A percentile compares a stretch with the other conserved stretches of the same genome.
Evolutionary conservation across 2,888 invertebrate species (phyloP).

Genomic region (Anoncus sp.): DNA sequence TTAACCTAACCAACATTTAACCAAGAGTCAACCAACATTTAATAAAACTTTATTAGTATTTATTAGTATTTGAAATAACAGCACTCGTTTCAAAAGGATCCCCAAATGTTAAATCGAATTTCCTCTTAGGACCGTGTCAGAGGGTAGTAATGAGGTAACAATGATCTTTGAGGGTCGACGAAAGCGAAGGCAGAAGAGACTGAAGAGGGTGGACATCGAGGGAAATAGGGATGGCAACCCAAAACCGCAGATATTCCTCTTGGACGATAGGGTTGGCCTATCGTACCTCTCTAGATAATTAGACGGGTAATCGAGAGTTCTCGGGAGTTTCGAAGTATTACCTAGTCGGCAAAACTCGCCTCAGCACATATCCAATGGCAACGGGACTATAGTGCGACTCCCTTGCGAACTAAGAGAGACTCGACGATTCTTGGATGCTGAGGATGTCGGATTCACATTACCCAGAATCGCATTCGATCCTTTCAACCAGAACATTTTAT

Average conservation of each 20-base stretch:
- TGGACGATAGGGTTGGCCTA: constrained; percentile 75
- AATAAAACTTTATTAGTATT: constrained; percentile 20
- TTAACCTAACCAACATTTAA: background rate
- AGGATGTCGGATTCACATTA: constrained; percentile 43
- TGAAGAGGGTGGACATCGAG: constrained; percentile 70
- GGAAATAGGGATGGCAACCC: constrained; percentile 69
- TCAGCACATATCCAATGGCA: constrained; percentile 52
- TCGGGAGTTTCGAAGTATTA: constrained; percentile 56
- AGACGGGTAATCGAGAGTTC: constrained; percentile 79
- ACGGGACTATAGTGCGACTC: constrained; percentile 37
- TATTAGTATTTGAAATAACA: constrained; percentile 13
- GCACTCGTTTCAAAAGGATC: constrained; percentile 1
- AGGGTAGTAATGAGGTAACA: constrained; percentile 82
- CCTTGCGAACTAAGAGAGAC: constrained; percentile 7
- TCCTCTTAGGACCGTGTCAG: constrained; percentile 68
- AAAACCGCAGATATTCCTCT: constrained; percentile 76
- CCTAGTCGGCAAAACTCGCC: constrained; percentile 49
- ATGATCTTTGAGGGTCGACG: constrained; percentile 75
- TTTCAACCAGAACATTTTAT: constrained; percentile 36
- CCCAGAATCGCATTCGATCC: constrained; percentile 24
- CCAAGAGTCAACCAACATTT: background rate
- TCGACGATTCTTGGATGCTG: constrained; percentile 6
- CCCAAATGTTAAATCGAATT: constrained; percentile 46
- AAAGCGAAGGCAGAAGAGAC: constrained; percentile 42
- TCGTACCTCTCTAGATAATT: constrained; percentile 79